These are phyloP conservation scores for Scaptomyza graminum DNA, from an alignment of 1,140 invertebrate genomes.

Conservation along the genomic window DNA sequence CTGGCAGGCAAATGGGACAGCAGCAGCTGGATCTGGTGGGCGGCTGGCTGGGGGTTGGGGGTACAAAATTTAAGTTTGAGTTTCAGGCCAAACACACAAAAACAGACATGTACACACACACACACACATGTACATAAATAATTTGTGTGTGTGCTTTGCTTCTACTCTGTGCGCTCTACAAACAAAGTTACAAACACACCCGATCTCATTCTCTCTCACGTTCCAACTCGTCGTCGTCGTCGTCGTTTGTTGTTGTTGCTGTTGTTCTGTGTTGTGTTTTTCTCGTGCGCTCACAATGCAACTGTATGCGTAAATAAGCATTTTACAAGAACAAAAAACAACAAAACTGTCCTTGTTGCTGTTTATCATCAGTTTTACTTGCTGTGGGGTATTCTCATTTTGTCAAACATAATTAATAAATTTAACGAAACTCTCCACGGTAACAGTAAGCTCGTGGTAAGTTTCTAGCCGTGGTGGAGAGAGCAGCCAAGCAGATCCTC, in stretches of 20 bases:
- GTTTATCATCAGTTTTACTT: conserved; percentile 6
- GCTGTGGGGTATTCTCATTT: neutral
- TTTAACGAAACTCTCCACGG: too few relatives aligned
- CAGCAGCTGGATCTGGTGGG: neutral
- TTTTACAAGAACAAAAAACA: conserved; percentile 57
- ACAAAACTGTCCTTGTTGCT: conserved; percentile 50
- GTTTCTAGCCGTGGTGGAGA: too few relatives aligned
- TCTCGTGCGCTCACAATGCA: conserved; percentile 37
- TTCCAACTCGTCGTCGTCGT: neutral
- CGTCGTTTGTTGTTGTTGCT: neutral
- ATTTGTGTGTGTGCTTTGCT: conserved; percentile 35
- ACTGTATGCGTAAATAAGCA: conserved; percentile 79
- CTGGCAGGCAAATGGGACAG: conserved; percentile 32
- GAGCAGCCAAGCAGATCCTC: too few relatives aligned
- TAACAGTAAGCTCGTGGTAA: too few relatives aligned
- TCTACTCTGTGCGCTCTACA: conserved; percentile 56
- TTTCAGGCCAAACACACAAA: conserved; percentile 55
- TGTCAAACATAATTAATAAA: neutral
- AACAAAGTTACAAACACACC: conserved; percentile 54
- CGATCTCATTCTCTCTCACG: conserved; percentile 28
- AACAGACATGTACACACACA: conserved; percentile 30
- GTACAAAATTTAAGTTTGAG: conserved; percentile 29
- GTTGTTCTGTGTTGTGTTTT: neutral
- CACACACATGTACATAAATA: conserved; percentile 2
- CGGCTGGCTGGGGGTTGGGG: neutral